These are phyloP conservation scores for Girardia tigrina DNA, from an alignment of 2,888 invertebrate species.

Conservation along the genomic window DNA sequence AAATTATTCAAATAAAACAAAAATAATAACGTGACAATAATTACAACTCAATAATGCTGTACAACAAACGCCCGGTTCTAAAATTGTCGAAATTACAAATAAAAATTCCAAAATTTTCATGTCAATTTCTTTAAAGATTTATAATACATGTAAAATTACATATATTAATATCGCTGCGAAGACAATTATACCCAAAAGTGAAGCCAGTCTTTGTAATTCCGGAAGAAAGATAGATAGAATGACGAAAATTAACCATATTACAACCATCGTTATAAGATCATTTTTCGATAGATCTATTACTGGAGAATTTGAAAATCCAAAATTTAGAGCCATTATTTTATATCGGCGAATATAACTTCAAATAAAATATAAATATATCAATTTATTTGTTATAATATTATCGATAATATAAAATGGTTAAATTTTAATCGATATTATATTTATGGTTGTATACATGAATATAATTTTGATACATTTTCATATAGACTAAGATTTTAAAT, in stretches of 20 bases:
- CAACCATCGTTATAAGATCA: conserved; percentile 5
- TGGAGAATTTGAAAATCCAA: background rate
- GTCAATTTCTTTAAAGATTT: too few relatives aligned
- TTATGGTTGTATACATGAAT: too few relatives aligned
- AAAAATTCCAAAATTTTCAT: too few relatives aligned
- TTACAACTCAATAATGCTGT: too few relatives aligned
- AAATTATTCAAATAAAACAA: too few relatives aligned
- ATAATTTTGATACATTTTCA: too few relatives aligned
- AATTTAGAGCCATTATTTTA: background rate
- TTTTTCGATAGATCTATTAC: background rate
- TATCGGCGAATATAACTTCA: background rate
- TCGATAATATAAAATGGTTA: background rate
- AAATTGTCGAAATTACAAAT: too few relatives aligned
- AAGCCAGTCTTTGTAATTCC: background rate
- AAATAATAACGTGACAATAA: too few relatives aligned
- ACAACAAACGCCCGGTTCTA: too few relatives aligned
- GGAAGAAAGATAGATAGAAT: background rate
- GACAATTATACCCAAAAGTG: background rate
- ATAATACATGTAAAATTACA: background rate
- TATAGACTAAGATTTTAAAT: too few relatives aligned
- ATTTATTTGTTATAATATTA: background rate
- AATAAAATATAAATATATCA: background rate
- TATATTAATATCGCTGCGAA: background rate
- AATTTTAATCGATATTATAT: too few relatives aligned
- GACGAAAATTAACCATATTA: background rate